Evolutionary conservation across 2,888 invertebrate species (phyloP).

Genomic region (Sylvicola cinctus): DNA sequence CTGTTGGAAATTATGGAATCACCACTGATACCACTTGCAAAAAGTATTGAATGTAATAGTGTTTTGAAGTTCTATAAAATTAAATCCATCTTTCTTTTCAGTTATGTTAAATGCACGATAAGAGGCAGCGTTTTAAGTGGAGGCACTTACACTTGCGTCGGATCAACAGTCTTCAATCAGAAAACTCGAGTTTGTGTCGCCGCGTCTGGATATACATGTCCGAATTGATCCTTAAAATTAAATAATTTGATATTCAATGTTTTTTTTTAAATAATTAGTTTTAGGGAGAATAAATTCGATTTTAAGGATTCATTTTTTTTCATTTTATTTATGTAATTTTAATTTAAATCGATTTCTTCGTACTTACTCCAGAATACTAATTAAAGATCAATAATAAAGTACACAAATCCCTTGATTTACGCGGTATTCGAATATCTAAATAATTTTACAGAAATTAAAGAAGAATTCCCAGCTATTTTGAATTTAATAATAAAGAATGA

Average conservation of each 20-base stretch:
- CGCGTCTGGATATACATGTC: background rate
- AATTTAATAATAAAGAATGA: too few relatives aligned
- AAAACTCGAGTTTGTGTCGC: background rate
- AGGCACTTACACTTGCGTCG: background rate
- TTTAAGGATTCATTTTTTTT: too few relatives aligned
- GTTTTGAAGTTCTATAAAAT: background rate
- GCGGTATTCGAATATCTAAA: too few relatives aligned
- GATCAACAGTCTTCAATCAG: slow-evolving; percentile 2
- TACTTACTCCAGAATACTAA: too few relatives aligned
- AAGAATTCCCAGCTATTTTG: too few relatives aligned
- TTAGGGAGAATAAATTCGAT: too few relatives aligned
- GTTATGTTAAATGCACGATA: slow-evolving; percentile 1
- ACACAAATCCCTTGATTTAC: too few relatives aligned
- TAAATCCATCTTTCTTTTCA: background rate
- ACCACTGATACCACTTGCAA: background rate
- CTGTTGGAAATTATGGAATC: background rate
- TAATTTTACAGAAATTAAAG: too few relatives aligned
- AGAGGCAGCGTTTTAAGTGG: background rate
- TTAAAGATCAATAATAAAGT: too few relatives aligned
- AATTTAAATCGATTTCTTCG: too few relatives aligned
- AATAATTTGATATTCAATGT: background rate
- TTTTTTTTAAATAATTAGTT: background rate
- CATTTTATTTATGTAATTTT: too few relatives aligned
- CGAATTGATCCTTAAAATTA: background rate
- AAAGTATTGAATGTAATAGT: background rate